Conservation (phyloP, 1,140 invertebrate species). For the Meteorus sp. region DNA sequence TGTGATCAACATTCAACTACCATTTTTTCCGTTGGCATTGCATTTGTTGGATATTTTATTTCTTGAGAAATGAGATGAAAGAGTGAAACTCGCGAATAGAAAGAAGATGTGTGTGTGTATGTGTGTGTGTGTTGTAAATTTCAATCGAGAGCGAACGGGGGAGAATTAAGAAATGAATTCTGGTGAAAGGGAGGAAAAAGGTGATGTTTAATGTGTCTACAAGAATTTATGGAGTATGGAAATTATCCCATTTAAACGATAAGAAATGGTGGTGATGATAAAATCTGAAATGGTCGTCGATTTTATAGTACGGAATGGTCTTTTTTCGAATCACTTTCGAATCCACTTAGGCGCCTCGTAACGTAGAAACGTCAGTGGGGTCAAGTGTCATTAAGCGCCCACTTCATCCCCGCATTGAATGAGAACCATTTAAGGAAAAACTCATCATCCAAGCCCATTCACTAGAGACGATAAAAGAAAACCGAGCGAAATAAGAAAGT, state of each 20-base stretch:
- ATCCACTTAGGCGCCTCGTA: neutral
- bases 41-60: conserved; percentile 42
- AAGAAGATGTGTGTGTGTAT: too few relatives aligned
- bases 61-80: neutral
- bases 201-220: neutral
- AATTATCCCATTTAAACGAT: neutral
- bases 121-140: neutral
- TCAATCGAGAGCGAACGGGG: too few relatives aligned
- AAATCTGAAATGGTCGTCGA: neutral
- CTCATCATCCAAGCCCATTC: conserved; percentile 37
- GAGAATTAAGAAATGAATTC: too few relatives aligned
- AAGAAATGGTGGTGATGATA: neutral
- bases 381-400: conserved; percentile 8
- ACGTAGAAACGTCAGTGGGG: neutral
- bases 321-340: conserved; percentile 6
- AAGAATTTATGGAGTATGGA: neutral
- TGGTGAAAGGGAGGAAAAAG: neutral
- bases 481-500: conserved; percentile 32
- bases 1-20: conserved; percentile 37
- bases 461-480: conserved; percentile 36
- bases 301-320: neutral
- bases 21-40: conserved; percentile 39
- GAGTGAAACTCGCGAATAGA: too few relatives aligned
- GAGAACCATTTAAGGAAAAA: conserved; percentile 42
- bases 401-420: conserved; percentile 33